phyloP scores from a whole-genome alignment of 1,140 invertebrate genomes.

The Paraescarpia echinospica region DNA sequence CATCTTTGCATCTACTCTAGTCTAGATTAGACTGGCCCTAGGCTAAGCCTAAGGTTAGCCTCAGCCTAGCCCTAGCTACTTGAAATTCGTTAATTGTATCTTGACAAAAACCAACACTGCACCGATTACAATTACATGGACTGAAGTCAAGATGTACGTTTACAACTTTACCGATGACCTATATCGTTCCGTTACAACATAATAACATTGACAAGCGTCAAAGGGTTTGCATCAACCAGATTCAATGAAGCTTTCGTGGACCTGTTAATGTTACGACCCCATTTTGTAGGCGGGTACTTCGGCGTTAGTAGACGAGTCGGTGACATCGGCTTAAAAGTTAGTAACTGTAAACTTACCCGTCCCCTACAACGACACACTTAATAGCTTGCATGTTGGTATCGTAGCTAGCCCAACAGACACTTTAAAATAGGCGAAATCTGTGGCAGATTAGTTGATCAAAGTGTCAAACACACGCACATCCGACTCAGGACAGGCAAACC shows the following conservation, averaged over 20 bases:
- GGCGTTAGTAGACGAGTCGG: background rate
- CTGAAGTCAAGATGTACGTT: background rate
- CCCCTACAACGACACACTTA: constrained; percentile 93
- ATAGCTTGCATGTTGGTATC: constrained; percentile 66
- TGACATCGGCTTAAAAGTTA: constrained; percentile 8
- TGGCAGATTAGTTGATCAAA: background rate
- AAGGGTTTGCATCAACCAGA: background rate
- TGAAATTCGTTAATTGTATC: no score
- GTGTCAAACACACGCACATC: background rate
- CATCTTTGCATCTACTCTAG: no score
- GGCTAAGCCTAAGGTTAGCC: no score
- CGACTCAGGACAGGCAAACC: background rate
- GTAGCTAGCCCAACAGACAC: background rate
- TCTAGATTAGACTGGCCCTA: no score
- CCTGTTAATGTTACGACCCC: background rate
- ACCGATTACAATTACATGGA: no score
- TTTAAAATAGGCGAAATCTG: background rate
- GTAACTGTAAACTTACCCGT: constrained; percentile 64
- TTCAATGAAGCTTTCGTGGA: background rate
- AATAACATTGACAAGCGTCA: background rate
- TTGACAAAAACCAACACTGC: no score
- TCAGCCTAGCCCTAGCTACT: no score
- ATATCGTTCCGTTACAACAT: background rate
- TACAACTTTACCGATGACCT: background rate
- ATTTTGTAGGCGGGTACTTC: background rate